phyloP scores from a whole-genome alignment of 2,797 vertebrate species.

The Florisuga fusca region DNA sequence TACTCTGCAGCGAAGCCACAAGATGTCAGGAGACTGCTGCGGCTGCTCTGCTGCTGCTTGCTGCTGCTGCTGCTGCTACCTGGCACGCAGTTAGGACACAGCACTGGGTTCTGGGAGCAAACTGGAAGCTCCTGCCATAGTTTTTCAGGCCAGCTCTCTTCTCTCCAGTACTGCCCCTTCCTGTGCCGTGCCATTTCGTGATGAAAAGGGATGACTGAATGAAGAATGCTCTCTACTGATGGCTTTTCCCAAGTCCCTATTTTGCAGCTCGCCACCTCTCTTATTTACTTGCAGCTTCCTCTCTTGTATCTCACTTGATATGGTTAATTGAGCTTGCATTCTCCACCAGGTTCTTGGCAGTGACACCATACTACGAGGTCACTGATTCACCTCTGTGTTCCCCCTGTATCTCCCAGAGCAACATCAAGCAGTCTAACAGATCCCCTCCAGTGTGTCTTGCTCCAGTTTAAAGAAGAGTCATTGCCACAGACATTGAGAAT shows the following conservation, averaged over 20 bases:
- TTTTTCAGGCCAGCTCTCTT: background rate
- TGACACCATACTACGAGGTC: background rate
- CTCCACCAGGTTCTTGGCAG: background rate
- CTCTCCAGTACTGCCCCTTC: background rate
- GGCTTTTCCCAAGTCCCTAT: background rate
- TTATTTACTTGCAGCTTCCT: background rate
- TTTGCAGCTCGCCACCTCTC: background rate
- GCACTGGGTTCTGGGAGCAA: background rate
- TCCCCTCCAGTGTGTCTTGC: background rate
- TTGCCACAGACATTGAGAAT: background rate
- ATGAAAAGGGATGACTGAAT: background rate
- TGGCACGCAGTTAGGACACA: background rate
- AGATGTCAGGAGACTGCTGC: constrained; percentile 65
- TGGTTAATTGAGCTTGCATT: background rate
- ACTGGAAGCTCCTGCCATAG: background rate
- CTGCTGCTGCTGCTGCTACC: background rate
- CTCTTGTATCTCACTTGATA: background rate
- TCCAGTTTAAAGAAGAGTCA: background rate
- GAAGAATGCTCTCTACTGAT: background rate
- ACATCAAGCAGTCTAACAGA: background rate
- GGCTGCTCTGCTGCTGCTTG: background rate
- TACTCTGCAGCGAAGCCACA: constrained; percentile 54
- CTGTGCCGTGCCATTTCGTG: rapidly evolving
- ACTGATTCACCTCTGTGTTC: background rate
- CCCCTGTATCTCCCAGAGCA: background rate